Evolutionary conservation across 2,797 vertebrate genomes (phyloP).

Genomic region (Sebastes baramenuke): DNA sequence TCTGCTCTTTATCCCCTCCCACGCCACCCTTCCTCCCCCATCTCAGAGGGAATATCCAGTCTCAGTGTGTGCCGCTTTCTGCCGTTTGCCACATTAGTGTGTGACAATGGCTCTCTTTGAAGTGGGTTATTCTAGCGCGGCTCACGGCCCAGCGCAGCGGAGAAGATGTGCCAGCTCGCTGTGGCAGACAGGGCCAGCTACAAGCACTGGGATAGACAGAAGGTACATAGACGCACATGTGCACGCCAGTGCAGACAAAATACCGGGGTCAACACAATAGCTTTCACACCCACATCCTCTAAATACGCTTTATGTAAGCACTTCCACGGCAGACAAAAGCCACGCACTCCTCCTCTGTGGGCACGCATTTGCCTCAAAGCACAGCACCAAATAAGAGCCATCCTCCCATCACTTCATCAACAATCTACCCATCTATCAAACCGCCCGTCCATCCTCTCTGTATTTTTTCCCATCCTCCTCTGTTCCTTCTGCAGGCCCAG

Average conservation of each 20-base stretch:
- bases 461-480: constrained; percentile 23
- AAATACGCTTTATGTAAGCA: constrained; percentile 55
- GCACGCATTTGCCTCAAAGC: constrained; percentile 22
- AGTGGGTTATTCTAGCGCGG: constrained; percentile 72
- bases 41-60: constrained; percentile 68
- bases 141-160: constrained; percentile 56
- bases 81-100: constrained; percentile 74
- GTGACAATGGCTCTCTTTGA: constrained; percentile 79
- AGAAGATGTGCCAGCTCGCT: constrained; percentile 63
- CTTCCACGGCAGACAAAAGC: constrained; percentile 49
- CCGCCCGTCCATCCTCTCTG: constrained; percentile 4
- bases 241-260: constrained; percentile 48
- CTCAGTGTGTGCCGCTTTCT: constrained; percentile 65
- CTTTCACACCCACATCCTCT: constrained; percentile 57
- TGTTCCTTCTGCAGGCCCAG: constrained; percentile 58
- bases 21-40: constrained; percentile 29
- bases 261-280: constrained; percentile 59
- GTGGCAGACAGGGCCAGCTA: constrained; percentile 62
- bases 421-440: constrained; percentile 17
- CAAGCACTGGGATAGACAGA: constrained; percentile 44
- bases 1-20: constrained; percentile 10
- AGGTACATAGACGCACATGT: constrained; percentile 19
- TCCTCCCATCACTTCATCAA: constrained; percentile 46
- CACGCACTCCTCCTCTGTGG: constrained; percentile 23
- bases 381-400: constrained; percentile 10